phyloP scores from a whole-genome alignment of 35 echinoderm and acorn worm genomes.

The Ophiothrix spiculata region DNA sequence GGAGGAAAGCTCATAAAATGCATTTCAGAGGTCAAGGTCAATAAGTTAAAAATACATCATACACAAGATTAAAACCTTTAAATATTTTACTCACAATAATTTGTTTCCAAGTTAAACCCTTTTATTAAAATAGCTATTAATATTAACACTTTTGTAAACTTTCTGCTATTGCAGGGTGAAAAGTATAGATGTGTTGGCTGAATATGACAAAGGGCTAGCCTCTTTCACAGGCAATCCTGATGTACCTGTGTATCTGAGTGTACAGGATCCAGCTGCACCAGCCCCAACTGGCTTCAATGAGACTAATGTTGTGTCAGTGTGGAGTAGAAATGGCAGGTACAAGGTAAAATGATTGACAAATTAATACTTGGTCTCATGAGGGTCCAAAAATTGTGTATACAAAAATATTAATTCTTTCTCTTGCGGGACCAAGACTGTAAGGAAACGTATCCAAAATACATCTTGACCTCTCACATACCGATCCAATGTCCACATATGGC shows the following conservation, averaged over 20 bases:
- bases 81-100: not conserved
- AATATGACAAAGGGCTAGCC: constrained; percentile 47
- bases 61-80: no score
- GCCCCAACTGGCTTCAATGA: constrained; percentile 80
- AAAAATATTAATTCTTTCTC: not conserved
- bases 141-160: no score
- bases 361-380: not conserved
- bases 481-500: no score
- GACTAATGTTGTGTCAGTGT: constrained; percentile 64
- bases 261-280: constrained; percentile 62
- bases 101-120: no score
- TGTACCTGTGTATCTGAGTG: constrained; percentile 35
- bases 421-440: not conserved
- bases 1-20: no score
- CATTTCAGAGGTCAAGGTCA: no score
- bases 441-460: not conserved
- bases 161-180: constrained; percentile 46
- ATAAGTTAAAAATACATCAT: no score
- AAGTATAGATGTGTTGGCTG: constrained; percentile 40
- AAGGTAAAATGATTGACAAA: no score
- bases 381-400: not conserved
- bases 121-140: no score
- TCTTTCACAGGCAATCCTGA: constrained; percentile 42
- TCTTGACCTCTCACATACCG: no score
- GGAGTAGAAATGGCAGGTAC: constrained; percentile 61